Evolutionary conservation across 2,888 invertebrate species (phyloP).

Genomic region (Gerris lacustris): DNA sequence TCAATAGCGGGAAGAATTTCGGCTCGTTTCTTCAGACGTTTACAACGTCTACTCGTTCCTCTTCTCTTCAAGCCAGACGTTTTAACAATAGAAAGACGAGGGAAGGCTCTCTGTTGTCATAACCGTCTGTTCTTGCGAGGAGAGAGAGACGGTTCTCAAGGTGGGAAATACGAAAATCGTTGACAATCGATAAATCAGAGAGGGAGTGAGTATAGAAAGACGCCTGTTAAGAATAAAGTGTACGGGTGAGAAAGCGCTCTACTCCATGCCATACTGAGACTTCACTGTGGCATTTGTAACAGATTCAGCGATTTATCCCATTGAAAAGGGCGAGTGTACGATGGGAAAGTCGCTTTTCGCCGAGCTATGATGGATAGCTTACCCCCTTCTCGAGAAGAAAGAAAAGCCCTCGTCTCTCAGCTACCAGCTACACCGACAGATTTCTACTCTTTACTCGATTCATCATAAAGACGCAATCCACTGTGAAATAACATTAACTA

Average conservation of each 20-base stretch:
- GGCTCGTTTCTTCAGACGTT: no score
- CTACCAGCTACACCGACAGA: not conserved
- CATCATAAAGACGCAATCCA: conserved; percentile 3
- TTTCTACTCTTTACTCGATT: not conserved
- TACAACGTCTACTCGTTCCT: no score
- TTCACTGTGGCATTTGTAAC: not conserved
- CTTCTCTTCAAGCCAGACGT: no score
- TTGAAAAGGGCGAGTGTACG: not conserved
- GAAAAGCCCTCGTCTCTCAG: not conserved
- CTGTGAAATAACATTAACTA: not conserved
- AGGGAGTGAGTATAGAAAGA: no score
- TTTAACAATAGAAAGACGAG: not conserved
- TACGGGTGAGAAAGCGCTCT: no score
- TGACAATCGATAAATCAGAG: conserved; percentile 2
- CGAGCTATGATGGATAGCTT: not conserved
- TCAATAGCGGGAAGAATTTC: no score
- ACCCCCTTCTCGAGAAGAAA: not conserved
- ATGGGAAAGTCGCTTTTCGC: not conserved
- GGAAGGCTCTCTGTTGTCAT: not conserved
- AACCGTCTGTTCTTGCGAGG: not conserved
- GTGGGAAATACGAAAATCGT: not conserved
- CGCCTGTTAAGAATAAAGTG: no score
- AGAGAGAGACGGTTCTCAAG: not conserved
- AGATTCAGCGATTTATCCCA: conserved; percentile 1
- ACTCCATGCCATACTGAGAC: not conserved